Conservation (phyloP, 37 sponge, comb jelly and placozoan genomes). For the Halichondria panicea region DNA sequence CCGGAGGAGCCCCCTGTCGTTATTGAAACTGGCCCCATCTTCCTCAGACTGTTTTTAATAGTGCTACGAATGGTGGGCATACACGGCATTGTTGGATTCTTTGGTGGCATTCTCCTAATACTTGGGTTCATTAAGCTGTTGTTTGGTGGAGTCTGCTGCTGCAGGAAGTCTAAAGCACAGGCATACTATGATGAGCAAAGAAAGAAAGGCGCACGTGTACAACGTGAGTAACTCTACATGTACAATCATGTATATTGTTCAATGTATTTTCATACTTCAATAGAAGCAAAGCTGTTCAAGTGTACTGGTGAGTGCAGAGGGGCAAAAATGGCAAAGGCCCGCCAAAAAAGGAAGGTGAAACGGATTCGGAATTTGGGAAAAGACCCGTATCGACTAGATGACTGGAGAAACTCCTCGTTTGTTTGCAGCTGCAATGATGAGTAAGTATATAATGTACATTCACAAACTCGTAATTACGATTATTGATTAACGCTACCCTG, state of each 20-base stretch:
- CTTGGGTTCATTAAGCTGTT: constrained; percentile 68
- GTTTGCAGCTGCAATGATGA: constrained; percentile 71
- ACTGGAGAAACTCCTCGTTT: constrained; percentile 81
- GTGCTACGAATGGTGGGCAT: constrained; percentile 54
- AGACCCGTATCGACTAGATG: constrained; percentile 44
- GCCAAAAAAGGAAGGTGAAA: constrained; percentile 46
- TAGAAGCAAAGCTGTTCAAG: constrained; percentile 31
- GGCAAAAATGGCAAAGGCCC: constrained; percentile 66
- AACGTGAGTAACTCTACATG: constrained; percentile 9
- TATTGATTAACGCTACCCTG: neutral
- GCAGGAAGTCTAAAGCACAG: constrained; percentile 75
- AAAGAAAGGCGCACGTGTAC: constrained; percentile 42
- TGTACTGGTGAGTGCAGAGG: constrained; percentile 77
- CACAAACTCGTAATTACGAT: neutral
- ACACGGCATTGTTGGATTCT: constrained; percentile 58
- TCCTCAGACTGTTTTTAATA: constrained; percentile 19
- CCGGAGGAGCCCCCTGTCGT: constrained; percentile 49
- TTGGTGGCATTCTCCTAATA: constrained; percentile 50
- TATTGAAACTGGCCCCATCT: constrained; percentile 7
- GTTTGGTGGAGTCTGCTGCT: constrained; percentile 67
- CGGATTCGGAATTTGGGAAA: constrained; percentile 60
- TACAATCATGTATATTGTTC: neutral
- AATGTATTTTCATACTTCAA: neutral
- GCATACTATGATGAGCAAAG: constrained; percentile 42
- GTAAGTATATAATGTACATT: constrained; percentile 39